phyloP scores from a whole-genome alignment of 2,888 invertebrate species.

The Incurvaria masculella region DNA sequence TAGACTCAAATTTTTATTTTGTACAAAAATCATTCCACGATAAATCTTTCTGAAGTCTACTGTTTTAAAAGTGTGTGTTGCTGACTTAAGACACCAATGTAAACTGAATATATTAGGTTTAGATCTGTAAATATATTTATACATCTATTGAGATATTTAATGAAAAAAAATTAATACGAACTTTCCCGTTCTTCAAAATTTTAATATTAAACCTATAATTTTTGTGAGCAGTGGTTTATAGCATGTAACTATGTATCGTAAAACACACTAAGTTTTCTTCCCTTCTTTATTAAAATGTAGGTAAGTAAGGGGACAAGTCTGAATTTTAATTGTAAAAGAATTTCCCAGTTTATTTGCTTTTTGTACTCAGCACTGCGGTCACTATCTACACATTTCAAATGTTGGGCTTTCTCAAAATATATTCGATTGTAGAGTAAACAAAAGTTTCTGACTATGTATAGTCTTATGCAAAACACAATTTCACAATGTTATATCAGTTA shows the following conservation, averaged over 20 bases:
- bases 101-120: conserved; percentile 40
- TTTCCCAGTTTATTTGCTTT: conserved; percentile 9
- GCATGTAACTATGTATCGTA: neutral
- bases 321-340: neutral
- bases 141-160: conserved; percentile 53
- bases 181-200: conserved; percentile 47
- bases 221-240: neutral
- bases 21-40: conserved; percentile 55
- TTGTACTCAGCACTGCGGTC: conserved; percentile 10
- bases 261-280: neutral
- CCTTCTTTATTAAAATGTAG: neutral
- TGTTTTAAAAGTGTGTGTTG: conserved; percentile 49
- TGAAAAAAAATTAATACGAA: conserved; percentile 47
- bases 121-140: conserved; percentile 56
- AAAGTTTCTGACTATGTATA: conserved; percentile 17
- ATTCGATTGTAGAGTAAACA: conserved; percentile 17
- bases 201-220: conserved; percentile 39
- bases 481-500: no score
- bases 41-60: conserved; percentile 45
- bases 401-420: conserved; percentile 21
- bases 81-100: conserved; percentile 56
- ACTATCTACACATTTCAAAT: conserved; percentile 5
- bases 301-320: neutral
- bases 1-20: conserved; percentile 47
- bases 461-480: no score